Conservation (phyloP, 2,113 vertebrate species). For the Suncus etruscus region DNA sequence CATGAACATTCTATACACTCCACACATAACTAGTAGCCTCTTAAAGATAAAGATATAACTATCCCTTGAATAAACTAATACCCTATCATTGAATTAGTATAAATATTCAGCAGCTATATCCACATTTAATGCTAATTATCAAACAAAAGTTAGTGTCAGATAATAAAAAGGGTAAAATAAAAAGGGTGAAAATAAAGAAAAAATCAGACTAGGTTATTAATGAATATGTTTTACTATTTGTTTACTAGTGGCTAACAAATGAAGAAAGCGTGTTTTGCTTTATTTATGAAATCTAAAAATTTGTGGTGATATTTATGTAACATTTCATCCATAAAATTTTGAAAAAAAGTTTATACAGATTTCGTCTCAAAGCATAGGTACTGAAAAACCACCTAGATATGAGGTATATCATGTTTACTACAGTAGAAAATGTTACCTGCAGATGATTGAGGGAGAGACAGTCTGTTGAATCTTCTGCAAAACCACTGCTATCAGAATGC, state of each 20-base stretch:
- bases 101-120: neutral
- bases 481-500: conserved; percentile 98
- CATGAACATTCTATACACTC: neutral
- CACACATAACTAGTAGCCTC: neutral
- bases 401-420: neutral
- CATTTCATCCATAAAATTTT: conserved; percentile 23
- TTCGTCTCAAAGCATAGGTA: conserved; percentile 54
- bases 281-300: conserved; percentile 52
- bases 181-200: neutral
- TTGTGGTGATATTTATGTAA: conserved; percentile 1
- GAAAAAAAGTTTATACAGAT: neutral
- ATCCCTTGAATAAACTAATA: neutral
- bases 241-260: neutral
- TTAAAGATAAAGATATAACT: neutral
- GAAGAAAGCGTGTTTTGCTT: neutral
- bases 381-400: neutral
- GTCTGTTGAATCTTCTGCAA: conserved; percentile 95
- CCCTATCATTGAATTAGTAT: neutral
- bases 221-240: conserved; percentile 20
- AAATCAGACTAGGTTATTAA: conserved; percentile 10
- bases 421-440: conserved; percentile 88
- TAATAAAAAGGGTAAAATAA: neutral
- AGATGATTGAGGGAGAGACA: conserved; percentile 87
- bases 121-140: conserved; percentile 1
- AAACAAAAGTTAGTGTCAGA: conserved; percentile 50